phyloP scores from a whole-genome alignment of 1,140 invertebrate species.

The Zeugodacus cucurbitae region DNA sequence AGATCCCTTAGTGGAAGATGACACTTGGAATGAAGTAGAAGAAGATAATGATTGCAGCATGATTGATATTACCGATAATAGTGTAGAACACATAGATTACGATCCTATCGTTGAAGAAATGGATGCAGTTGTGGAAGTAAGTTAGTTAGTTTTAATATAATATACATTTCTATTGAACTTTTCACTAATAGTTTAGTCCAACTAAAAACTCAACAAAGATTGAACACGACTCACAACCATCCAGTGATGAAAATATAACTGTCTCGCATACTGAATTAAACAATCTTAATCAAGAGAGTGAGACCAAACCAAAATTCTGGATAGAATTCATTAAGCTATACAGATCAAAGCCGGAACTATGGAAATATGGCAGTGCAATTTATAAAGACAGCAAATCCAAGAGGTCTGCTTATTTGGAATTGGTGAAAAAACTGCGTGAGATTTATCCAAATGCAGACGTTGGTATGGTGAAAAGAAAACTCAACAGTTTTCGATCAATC shows the following conservation, averaged over 20 bases:
- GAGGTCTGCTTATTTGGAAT: neutral
- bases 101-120: neutral
- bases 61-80: neutral
- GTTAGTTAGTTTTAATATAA: neutral
- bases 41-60: neutral
- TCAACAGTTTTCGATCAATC: neutral
- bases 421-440: conserved; percentile 16
- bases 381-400: neutral
- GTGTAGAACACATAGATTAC: neutral
- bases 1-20: neutral
- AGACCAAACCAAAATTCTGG: neutral
- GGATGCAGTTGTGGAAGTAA: neutral
- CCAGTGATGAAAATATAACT: neutral
- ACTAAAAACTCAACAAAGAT: neutral
- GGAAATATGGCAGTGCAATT: neutral
- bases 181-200: neutral
- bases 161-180: neutral
- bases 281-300: neutral
- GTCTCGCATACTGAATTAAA: neutral
- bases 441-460: neutral
- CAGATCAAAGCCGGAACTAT: neutral
- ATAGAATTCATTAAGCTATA: conserved; percentile 36
- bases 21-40: neutral
- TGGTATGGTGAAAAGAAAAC: conserved; percentile 32
- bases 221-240: too few species aligned